Evolutionary conservation across 2,113 vertebrate genomes (phyloP), one percentile per base, ranked within the genome.

Genomic region (Ptychochromis oligacanthus): DNA sequence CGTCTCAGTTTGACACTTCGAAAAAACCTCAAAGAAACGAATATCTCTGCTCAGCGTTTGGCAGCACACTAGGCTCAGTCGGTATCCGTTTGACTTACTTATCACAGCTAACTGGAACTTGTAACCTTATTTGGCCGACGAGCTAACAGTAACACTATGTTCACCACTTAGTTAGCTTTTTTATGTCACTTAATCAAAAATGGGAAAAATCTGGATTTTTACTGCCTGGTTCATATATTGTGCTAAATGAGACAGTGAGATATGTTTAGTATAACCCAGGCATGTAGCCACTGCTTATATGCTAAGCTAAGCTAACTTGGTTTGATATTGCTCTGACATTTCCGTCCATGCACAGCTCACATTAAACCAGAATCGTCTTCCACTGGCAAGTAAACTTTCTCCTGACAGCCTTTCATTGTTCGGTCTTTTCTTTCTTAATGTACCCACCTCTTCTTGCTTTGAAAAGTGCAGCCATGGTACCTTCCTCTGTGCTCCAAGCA

Each of bases 361-460:
- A 24, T 18, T 6, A 38, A 0, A 49, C 1, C 15, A 76, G 7
- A 24, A 8, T 10, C 4, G 15, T 18, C 4, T 26, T 28, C 11
- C 12, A 2, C 4, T 3, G 0, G 1, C 3, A 2, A n/a, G 14
- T 24, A 2, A 2, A 15, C 5, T 7, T 52, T 52, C 4, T n/a
- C 3, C 70, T 54, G 6, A 2, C n/a, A 9, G 12, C 5, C 1
- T 52, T n/a, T 8, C 4, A 17, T 34, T 46, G 22, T 36, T 67
- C 8, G 9, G 2, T 18, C 0, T 12, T 26, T 7, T 6, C 26
- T 18, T 3, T 20, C 5, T 8, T 2, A 0, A 3, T 40, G 24
- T n/a, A 81, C 95, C 54, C 60, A 96, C 95, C 95, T 93, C 75
- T 95, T 60, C 91, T 88, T 15, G 93, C 94, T 90, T 83, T 93